A percentile compares a stretch with the other conserved stretches of the same genome.
These are phyloP conservation scores for Lacerta agilis DNA, from an alignment of 2,797 vertebrate genomes.

Conservation along the genomic window DNA sequence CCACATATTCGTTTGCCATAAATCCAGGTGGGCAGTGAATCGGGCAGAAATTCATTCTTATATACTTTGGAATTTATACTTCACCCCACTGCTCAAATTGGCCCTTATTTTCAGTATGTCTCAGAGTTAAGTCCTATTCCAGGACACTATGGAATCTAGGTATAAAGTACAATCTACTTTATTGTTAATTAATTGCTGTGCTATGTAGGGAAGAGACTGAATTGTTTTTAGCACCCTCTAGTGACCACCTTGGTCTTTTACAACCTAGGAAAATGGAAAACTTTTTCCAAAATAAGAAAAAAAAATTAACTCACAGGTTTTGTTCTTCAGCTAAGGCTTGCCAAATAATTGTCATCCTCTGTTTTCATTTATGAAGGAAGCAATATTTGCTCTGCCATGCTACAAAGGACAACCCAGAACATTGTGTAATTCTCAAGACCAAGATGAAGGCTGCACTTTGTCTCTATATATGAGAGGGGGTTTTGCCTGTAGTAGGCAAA, in stretches of 20 bases:
- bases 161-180: background rate
- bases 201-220: background rate
- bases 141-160: background rate
- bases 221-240: background rate
- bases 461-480: background rate
- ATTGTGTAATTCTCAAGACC: background rate
- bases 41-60: background rate
- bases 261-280: background rate
- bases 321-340: background rate
- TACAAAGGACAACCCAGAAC: background rate
- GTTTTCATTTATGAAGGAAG: constrained; percentile 1
- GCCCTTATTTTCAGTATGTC: background rate
- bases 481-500: background rate
- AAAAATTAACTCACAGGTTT: background rate
- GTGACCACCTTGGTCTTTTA: background rate
- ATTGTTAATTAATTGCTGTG: background rate
- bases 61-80: background rate
- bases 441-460: background rate
- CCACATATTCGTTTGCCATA: background rate
- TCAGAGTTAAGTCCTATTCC: background rate
- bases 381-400: background rate
- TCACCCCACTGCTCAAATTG: no score
- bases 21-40: background rate
- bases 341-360: background rate
- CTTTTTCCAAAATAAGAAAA: background rate